Conservation (phyloP, 2,888 invertebrate species). For the Lithophane semibrunnea region DNA sequence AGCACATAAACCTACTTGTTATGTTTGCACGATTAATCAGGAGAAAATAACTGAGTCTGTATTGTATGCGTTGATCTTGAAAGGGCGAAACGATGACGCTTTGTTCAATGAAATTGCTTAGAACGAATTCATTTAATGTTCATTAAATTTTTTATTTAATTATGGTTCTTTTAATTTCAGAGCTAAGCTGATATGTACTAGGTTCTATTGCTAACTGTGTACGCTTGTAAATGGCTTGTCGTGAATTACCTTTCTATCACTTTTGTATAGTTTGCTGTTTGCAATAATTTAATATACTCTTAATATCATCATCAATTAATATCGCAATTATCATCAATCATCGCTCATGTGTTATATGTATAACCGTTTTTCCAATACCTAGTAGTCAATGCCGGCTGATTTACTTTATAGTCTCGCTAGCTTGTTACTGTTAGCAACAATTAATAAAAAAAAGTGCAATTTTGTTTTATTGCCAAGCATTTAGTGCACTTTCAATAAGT, state of each 20-base stretch:
- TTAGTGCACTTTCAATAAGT: slow-evolving; percentile 5
- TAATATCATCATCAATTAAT: slow-evolving; percentile 1
- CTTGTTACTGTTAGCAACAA: slow-evolving; percentile 4
- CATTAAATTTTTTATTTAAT: not conserved
- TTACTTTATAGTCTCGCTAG: not conserved
- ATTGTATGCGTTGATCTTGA: slow-evolving; percentile 24
- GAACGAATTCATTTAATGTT: not conserved
- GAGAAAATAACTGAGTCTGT: slow-evolving; percentile 26
- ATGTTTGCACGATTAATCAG: slow-evolving; percentile 33
- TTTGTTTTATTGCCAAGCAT: not conserved
- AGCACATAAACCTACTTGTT: slow-evolving; percentile 40
- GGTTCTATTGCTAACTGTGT: too few species aligned
- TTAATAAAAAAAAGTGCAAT: not conserved
- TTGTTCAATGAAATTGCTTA: slow-evolving; percentile 1
- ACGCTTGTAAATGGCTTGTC: too few species aligned
- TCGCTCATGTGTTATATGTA: not conserved
- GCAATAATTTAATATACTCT: not conserved
- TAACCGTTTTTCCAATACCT: slow-evolving; percentile 11
- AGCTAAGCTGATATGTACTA: not conserved
- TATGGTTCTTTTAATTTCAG: not conserved
- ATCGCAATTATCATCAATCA: not conserved
- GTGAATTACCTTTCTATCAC: too few species aligned
- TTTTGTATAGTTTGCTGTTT: too few species aligned
- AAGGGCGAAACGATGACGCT: not conserved
- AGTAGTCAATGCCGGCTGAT: not conserved